Conservation (phyloP, 2,888 invertebrate species). For the Callosobruchus maculatus region DNA sequence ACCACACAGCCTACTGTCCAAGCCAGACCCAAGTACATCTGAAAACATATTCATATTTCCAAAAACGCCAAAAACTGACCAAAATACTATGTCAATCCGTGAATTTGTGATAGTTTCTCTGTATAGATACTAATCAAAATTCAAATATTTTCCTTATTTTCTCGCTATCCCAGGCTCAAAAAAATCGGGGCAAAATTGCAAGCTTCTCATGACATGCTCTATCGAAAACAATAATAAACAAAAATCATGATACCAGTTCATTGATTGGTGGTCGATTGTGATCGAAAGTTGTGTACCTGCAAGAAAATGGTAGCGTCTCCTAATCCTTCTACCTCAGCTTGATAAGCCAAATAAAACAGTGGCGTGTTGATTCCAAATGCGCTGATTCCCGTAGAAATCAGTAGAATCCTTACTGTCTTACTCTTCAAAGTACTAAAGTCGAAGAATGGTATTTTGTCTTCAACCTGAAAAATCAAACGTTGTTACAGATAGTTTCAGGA, state of each 20-base stretch:
- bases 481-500: too few relatives aligned
- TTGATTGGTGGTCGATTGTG: too few relatives aligned
- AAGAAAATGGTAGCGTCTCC: slow-evolving; percentile 46
- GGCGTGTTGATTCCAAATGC: slow-evolving; percentile 85
- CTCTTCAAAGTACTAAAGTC: slow-evolving; percentile 82
- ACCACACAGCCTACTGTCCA: slow-evolving; percentile 80
- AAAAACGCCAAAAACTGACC: too few relatives aligned
- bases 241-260: too few relatives aligned
- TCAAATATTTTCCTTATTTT: too few relatives aligned
- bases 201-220: too few relatives aligned
- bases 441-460: slow-evolving; percentile 80
- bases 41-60: not conserved
- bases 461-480: slow-evolving; percentile 36
- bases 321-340: slow-evolving; percentile 70
- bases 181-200: too few relatives aligned
- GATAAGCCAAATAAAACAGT: slow-evolving; percentile 77
- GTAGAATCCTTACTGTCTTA: slow-evolving; percentile 77
- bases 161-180: too few relatives aligned
- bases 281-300: slow-evolving; percentile 49
- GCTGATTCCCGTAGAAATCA: slow-evolving; percentile 74
- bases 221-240: too few relatives aligned
- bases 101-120: too few relatives aligned
- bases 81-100: too few relatives aligned
- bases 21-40: slow-evolving; percentile 72
- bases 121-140: too few relatives aligned